Conservation (phyloP, 2,797 vertebrate species). For the Coregonus sp. region DNA sequence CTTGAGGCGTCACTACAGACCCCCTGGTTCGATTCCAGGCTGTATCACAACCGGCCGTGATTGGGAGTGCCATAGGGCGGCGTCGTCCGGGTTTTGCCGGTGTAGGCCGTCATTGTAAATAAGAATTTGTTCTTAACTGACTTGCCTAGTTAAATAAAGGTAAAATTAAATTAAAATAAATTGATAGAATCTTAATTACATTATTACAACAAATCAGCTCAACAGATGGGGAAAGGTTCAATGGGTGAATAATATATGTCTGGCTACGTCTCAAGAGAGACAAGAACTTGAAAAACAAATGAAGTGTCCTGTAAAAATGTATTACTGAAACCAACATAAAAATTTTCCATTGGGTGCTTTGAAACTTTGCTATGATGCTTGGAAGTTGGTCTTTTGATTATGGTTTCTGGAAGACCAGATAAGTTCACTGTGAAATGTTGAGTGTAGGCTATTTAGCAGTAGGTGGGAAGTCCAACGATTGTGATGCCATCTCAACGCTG, state of each 20-base stretch:
- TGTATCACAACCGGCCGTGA: too few relatives aligned
- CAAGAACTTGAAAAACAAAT: slow-evolving; percentile 16
- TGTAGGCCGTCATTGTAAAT: too few relatives aligned
- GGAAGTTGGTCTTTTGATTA: background rate
- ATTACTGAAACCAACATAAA: background rate
- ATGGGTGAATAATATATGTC: slow-evolving; percentile 37
- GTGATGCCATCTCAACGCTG: too few relatives aligned
- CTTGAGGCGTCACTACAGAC: too few relatives aligned
- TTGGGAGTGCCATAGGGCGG: too few relatives aligned
- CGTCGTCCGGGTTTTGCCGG: too few relatives aligned
- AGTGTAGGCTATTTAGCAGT: background rate
- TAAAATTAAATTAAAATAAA: too few relatives aligned
- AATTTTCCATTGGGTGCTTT: background rate
- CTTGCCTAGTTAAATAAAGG: too few relatives aligned
- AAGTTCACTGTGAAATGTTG: background rate
- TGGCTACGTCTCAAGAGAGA: slow-evolving; percentile 31
- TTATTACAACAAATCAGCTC: slow-evolving; percentile 26
- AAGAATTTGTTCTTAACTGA: too few relatives aligned
- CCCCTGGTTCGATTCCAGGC: too few relatives aligned
- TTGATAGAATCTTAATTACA: slow-evolving; percentile 1
- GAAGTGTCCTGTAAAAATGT: slow-evolving; percentile 19
- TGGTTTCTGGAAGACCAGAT: background rate
- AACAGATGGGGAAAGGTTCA: slow-evolving; percentile 54
- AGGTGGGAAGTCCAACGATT: background rate
- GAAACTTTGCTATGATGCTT: background rate